A percentile compares a stretch with the other conserved stretches of the same genome.
Conservation (phyloP, 2,888 invertebrate species). For the Parnassius glacialis region DNA sequence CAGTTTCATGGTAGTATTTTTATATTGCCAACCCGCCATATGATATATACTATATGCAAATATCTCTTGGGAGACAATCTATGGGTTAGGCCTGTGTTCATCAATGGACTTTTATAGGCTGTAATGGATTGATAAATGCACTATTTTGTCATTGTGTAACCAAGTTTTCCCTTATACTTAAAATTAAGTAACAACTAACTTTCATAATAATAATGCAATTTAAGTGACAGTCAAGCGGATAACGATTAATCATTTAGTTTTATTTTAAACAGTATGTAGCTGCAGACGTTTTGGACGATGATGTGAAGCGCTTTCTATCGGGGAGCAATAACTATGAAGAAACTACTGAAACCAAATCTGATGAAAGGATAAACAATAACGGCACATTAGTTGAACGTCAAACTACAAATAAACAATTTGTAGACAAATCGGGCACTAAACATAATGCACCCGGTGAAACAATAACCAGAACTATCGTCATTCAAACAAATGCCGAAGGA, state of each 20-base stretch:
- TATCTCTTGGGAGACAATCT: too few species aligned
- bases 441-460: constrained; percentile 34
- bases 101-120: too few species aligned
- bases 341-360: constrained; percentile 38
- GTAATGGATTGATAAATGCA: too few species aligned
- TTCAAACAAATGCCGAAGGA: constrained; percentile 47
- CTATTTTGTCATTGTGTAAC: too few species aligned
- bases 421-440: constrained; percentile 30
- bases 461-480: constrained; percentile 40
- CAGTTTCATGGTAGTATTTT: too few species aligned
- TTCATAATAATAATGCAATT: too few species aligned
- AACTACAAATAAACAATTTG: constrained; percentile 38
- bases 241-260: background rate
- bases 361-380: constrained; percentile 36
- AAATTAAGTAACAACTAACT: too few species aligned
- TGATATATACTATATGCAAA: too few species aligned
- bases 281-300: constrained; percentile 40
- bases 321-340: constrained; percentile 33
- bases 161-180: too few species aligned
- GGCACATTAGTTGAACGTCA: constrained; percentile 41
- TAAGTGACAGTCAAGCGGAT: too few species aligned
- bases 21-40: too few species aligned
- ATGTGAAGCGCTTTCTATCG: constrained; percentile 29
- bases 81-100: too few species aligned
- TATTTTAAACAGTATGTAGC: constrained; percentile 43